Percentiles rank a stretch among this genome's conserved stretches.
Conservation (phyloP, 2,797 vertebrate species). For the Brachyalestes nurse region DNA sequence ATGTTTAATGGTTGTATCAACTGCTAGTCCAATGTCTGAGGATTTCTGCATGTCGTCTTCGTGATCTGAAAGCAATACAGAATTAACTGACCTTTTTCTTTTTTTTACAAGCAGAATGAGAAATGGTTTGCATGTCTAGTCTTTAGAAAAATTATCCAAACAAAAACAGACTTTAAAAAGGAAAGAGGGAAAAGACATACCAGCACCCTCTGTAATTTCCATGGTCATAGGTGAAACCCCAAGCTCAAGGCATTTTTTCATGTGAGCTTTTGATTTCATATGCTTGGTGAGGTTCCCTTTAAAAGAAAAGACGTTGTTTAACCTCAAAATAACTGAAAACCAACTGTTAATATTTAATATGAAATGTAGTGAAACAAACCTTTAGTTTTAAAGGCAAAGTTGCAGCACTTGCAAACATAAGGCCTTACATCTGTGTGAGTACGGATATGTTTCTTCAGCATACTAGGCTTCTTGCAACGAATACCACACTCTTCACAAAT, state of each 20-base stretch:
- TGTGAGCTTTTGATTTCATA: slow-evolving; percentile 99
- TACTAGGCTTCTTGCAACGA: slow-evolving; percentile 99
- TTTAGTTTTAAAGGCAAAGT: slow-evolving; percentile 99
- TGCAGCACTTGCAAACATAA: slow-evolving; percentile 97
- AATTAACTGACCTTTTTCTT: neutral
- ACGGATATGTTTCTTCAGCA: slow-evolving; percentile 99
- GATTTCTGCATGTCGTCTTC: slow-evolving; percentile 87
- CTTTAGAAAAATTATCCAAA: neutral
- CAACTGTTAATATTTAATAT: neutral
- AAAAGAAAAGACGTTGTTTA: slow-evolving; percentile 20
- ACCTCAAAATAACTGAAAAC: neutral
- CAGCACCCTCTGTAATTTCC: slow-evolving; percentile 92
- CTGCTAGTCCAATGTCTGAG: slow-evolving; percentile 75
- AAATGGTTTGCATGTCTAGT: neutral
- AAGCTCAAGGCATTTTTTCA: slow-evolving; percentile 98
- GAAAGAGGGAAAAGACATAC: slow-evolving; percentile 69
- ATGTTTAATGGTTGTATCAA: slow-evolving; percentile 83
- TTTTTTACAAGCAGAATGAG: neutral
- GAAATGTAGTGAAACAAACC: slow-evolving; percentile 73
- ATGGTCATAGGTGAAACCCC: slow-evolving; percentile 93
- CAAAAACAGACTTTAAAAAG: neutral
- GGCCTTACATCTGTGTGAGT: slow-evolving; percentile 97
- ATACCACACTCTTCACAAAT: slow-evolving; percentile 99
- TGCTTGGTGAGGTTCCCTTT: slow-evolving; percentile 98
- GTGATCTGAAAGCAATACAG: slow-evolving; percentile 50